Evolutionary conservation across 2,797 vertebrate species (phyloP).

Genomic region (Podarcis lilfordi): DNA sequence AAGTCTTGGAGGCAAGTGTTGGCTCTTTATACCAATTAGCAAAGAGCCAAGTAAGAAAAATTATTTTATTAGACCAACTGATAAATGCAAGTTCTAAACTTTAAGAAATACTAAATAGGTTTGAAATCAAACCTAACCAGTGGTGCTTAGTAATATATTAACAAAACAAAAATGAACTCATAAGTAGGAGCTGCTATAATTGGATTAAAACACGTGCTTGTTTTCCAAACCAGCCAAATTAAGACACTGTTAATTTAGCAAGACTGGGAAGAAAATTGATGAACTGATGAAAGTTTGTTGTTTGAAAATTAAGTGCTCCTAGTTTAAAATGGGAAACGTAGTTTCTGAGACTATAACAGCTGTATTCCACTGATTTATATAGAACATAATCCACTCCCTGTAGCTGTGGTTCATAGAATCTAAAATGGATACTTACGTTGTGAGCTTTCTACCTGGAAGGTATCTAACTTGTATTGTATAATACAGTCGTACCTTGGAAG

Average conservation of each 20-base stretch:
- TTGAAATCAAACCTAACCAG: too few relatives aligned
- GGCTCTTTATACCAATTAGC: too few relatives aligned
- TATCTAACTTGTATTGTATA: too few relatives aligned
- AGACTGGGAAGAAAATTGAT: neutral
- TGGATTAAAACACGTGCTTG: neutral
- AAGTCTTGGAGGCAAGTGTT: too few relatives aligned
- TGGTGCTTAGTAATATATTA: too few relatives aligned
- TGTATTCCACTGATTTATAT: neutral
- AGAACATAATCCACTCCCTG: neutral
- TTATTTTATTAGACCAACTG: too few relatives aligned
- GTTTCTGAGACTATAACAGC: neutral
- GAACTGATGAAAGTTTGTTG: neutral
- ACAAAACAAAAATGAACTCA: neutral
- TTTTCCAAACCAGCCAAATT: neutral
- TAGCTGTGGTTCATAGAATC: neutral
- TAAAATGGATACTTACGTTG: neutral
- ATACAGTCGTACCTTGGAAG: too few relatives aligned
- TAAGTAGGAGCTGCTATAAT: too few relatives aligned
- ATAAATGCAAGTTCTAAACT: too few relatives aligned
- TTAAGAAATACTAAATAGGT: too few relatives aligned
- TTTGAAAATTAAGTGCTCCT: neutral
- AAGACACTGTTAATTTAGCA: neutral
- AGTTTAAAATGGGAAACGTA: neutral
- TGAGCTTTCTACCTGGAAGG: neutral
- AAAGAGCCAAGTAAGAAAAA: too few relatives aligned